phyloP scores from a whole-genome alignment of 2,888 invertebrate genomes.

The Rotaria macrura region DNA sequence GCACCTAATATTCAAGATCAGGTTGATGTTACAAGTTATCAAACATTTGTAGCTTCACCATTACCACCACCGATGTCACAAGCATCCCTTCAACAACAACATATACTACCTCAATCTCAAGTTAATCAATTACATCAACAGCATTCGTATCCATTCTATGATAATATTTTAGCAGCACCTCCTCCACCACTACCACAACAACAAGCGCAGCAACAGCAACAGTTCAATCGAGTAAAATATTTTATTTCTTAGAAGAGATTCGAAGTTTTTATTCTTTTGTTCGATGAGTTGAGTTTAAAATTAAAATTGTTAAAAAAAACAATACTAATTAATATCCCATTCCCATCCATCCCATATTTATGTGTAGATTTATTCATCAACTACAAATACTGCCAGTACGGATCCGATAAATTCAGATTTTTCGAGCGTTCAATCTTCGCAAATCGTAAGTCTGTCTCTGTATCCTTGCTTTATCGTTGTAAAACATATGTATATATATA shows the following conservation, averaged over 20 bases:
- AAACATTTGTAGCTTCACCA: neutral
- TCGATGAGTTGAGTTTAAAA: no score
- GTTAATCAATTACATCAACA: neutral
- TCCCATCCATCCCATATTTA: neutral
- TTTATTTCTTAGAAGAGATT: no score
- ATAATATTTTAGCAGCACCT: neutral
- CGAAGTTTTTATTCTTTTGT: no score
- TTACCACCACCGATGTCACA: neutral
- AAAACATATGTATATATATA: neutral
- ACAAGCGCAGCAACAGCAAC: neutral
- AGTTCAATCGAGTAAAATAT: neutral
- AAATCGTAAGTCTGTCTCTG: neutral
- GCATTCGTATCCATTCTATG: neutral
- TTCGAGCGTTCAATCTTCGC: neutral
- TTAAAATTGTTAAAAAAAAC: no score
- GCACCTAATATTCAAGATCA: slow-evolving; percentile 10
- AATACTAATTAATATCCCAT: no score
- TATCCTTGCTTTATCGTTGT: neutral
- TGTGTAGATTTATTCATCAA: neutral
- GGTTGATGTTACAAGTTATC: neutral
- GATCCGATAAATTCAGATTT: slow-evolving; percentile 8
- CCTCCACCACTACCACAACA: neutral
- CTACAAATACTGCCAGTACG: neutral
- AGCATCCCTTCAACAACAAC: neutral
- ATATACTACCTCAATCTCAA: neutral